phyloP scores from a whole-genome alignment of 2,797 vertebrate genomes.

The Vespertilio murinus region DNA sequence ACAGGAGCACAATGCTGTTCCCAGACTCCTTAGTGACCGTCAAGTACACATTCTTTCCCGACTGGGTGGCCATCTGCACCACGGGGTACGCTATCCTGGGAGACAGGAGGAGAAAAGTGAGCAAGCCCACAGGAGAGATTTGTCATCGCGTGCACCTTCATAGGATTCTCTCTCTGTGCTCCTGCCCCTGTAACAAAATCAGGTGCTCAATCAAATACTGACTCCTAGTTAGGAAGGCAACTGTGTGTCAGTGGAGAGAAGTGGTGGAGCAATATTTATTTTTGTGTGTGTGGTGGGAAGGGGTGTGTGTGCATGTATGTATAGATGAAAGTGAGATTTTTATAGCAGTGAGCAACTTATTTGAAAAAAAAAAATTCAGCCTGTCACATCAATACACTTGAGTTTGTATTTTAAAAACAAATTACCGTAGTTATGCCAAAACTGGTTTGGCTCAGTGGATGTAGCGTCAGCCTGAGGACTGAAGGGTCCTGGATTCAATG shows the following conservation, averaged over 20 bases:
- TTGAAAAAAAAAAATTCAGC: slow-evolving; percentile 54
- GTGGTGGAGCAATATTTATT: no score
- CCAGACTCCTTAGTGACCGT: slow-evolving; percentile 95
- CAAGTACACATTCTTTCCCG: slow-evolving; percentile 96
- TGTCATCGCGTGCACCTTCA: not conserved
- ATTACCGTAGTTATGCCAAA: no score
- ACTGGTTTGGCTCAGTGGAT: no score
- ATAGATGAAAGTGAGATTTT: not conserved
- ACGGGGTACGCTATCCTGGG: slow-evolving; percentile 95
- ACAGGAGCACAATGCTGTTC: slow-evolving; percentile 95
- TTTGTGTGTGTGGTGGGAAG: rapidly evolving
- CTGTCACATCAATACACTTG: not conserved
- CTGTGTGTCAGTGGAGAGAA: no score
- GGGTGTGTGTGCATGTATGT: no score
- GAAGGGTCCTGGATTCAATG: no score
- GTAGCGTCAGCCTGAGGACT: no score
- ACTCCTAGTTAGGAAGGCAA: not conserved
- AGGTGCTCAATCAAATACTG: not conserved
- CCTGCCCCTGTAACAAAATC: rapidly evolving
- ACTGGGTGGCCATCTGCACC: slow-evolving; percentile 98
- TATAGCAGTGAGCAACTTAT: not conserved
- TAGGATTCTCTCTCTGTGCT: not conserved
- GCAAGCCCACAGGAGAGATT: not conserved
- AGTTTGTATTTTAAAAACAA: not conserved
- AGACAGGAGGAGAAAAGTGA: slow-evolving; percentile 5